These are phyloP conservation scores for Eurystomus glaucurus DNA, from an alignment of 2,797 vertebrate species.

Conservation along the genomic window DNA sequence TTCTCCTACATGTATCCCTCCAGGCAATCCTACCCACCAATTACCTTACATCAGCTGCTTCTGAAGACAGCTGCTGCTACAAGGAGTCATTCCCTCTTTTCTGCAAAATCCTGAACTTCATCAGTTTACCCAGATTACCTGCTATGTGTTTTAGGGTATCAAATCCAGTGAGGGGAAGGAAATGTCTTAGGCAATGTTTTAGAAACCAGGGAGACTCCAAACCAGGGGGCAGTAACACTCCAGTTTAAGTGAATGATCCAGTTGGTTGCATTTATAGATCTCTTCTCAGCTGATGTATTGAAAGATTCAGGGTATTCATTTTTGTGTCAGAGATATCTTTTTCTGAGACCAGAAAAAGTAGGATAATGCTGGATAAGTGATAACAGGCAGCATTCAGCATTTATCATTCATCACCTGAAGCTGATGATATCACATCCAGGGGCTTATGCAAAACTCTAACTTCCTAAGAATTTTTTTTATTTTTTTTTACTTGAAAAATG, in stretches of 20 bases:
- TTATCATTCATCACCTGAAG: conserved; percentile 34
- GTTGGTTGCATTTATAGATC: background rate
- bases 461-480: background rate
- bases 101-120: background rate
- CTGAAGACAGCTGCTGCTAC: background rate
- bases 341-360: background rate
- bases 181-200: background rate
- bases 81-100: background rate
- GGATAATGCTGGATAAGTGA: background rate
- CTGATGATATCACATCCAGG: background rate
- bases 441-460: background rate
- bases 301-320: background rate
- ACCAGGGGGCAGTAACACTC: background rate
- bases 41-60: background rate
- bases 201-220: background rate
- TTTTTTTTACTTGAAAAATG: background rate
- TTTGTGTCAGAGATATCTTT: background rate
- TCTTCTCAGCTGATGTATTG: background rate
- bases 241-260: background rate
- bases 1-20: background rate
- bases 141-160: background rate
- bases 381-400: background rate
- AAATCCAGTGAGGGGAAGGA: background rate
- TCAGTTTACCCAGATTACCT: background rate
- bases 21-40: background rate